Percentiles rank a stretch among this genome's conserved stretches.
phyloP scores from a whole-genome alignment of 2,797 vertebrate genomes.

The Ctenochaetus hawaiiensis region DNA sequence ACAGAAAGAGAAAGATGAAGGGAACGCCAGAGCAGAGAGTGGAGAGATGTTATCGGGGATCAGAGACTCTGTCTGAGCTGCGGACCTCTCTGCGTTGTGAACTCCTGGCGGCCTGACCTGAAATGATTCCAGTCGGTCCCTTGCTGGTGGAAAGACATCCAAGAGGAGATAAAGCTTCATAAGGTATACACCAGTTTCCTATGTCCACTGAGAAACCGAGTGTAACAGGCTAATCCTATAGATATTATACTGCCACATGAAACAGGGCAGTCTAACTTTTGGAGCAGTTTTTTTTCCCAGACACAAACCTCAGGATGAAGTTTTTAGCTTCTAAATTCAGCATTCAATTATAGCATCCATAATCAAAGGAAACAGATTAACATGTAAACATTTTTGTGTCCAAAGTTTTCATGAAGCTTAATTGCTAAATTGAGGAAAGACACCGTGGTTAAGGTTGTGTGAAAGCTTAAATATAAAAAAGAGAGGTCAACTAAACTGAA shows the following conservation, averaged over 20 bases:
- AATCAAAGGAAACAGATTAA: slow-evolving; percentile 6
- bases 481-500: neutral
- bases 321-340: slow-evolving; percentile 3
- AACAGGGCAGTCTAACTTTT: slow-evolving; percentile 28
- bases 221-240: slow-evolving; percentile 29
- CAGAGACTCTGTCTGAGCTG: slow-evolving; percentile 74
- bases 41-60: slow-evolving; percentile 79
- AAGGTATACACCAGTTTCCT: slow-evolving; percentile 63
- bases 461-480: neutral
- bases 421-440: slow-evolving; percentile 8
- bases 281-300: slow-evolving; percentile 12
- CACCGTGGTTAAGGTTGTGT: neutral
- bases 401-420: neutral
- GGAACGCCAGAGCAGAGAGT: slow-evolving; percentile 65
- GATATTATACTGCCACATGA: slow-evolving; percentile 35
- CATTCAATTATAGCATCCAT: slow-evolving; percentile 1
- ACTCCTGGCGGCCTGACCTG: slow-evolving; percentile 76
- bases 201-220: slow-evolving; percentile 48
- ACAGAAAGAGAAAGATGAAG: slow-evolving; percentile 68
- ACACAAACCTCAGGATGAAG: slow-evolving; percentile 23
- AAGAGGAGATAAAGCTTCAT: slow-evolving; percentile 74
- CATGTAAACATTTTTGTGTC: slow-evolving; percentile 15
- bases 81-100: slow-evolving; percentile 68
- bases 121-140: slow-evolving; percentile 76
- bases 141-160: slow-evolving; percentile 68